Conservation (phyloP, 2,888 invertebrate species). For the Tuberolachnus salignus region DNA sequence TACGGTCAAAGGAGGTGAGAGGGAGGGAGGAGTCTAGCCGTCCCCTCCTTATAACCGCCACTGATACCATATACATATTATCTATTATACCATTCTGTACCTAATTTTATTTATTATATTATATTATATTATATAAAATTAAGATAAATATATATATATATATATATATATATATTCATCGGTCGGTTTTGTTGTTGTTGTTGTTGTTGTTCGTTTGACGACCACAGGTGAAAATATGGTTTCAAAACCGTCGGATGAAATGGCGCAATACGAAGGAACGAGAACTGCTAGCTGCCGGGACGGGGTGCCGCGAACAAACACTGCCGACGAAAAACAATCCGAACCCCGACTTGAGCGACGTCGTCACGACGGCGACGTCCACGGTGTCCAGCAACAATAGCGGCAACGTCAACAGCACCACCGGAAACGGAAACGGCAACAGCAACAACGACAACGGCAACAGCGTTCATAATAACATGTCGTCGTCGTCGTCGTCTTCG, state of each 20-base stretch:
- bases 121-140: too few species aligned
- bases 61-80: too few species aligned
- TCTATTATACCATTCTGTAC: too few species aligned
- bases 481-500: constrained; percentile 7
- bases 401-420: not conserved
- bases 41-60: too few species aligned
- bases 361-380: constrained; percentile 67
- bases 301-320: constrained; percentile 90
- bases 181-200: too few species aligned
- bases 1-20: too few species aligned
- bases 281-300: constrained; percentile 86
- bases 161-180: too few species aligned
- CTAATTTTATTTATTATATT: too few species aligned
- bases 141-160: too few species aligned
- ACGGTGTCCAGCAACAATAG: not conserved
- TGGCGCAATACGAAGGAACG: constrained; percentile 98
- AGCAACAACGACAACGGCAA: not conserved
- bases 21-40: too few species aligned
- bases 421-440: not conserved
- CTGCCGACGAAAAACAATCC: constrained; percentile 96
- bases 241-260: constrained; percentile 98
- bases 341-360: constrained; percentile 91
- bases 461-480: not conserved
- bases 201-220: not conserved
- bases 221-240: constrained; percentile 82